Evolutionary conservation across 1,140 invertebrate genomes (phyloP).

Genomic region (Zophobas morio): DNA sequence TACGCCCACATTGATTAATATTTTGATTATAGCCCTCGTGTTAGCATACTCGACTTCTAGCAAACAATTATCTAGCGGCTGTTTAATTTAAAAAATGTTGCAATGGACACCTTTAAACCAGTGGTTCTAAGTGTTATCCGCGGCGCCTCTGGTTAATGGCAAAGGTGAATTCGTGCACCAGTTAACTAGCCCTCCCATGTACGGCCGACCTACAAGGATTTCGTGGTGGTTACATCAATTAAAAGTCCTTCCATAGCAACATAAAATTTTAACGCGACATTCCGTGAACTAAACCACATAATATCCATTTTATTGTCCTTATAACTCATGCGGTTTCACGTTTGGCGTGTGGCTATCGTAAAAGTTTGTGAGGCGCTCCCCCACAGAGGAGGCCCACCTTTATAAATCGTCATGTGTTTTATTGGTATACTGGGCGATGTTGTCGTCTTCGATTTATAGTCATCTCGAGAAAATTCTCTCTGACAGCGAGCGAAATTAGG

Average conservation of each 20-base stretch:
- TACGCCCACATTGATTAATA: too few relatives aligned
- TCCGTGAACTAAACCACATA: conserved; percentile 7
- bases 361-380: conserved; percentile 12
- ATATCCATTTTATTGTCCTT: conserved; percentile 33
- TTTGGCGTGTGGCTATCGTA: conserved; percentile 42
- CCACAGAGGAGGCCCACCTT: conserved; percentile 13
- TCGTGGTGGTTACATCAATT: conserved; percentile 41
- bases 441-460: conserved; percentile 5
- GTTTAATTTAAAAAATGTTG: background rate
- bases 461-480: background rate
- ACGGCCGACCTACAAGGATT: conserved; percentile 19
- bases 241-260: background rate
- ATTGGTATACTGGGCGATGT: background rate
- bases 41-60: too few relatives aligned
- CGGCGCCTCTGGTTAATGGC: background rate
- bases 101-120: background rate
- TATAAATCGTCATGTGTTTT: conserved; percentile 34
- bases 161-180: conserved; percentile 28
- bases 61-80: too few relatives aligned
- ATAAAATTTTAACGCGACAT: conserved; percentile 20
- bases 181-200: conserved; percentile 34
- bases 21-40: too few relatives aligned
- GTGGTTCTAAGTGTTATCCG: background rate
- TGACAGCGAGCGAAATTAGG: conserved; percentile 19
- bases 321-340: conserved; percentile 22